Conservation (phyloP, 1,140 invertebrate genomes). For the Drosophila ogumai region DNA sequence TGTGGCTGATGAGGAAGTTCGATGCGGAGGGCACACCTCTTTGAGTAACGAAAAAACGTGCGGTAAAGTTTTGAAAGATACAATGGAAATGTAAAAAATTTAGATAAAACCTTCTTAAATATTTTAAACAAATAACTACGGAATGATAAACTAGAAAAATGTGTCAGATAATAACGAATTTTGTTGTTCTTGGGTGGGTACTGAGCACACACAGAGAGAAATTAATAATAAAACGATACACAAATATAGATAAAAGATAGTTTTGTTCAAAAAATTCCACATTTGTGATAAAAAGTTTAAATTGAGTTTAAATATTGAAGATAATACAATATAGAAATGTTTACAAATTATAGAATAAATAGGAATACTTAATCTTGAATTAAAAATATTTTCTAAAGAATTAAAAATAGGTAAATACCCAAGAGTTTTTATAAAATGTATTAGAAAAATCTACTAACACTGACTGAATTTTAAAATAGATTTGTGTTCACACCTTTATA, state of each 20-base stretch:
- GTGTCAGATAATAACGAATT: background rate
- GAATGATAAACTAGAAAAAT: background rate
- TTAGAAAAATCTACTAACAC: background rate
- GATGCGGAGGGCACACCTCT: conserved; percentile 16
- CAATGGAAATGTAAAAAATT: background rate
- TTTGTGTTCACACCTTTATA: background rate
- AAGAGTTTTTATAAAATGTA: background rate
- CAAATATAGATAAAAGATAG: too few relatives aligned
- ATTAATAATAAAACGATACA: background rate
- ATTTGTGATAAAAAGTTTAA: too few relatives aligned
- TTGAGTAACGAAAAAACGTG: conserved; percentile 1
- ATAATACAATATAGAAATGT: background rate
- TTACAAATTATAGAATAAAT: too few relatives aligned
- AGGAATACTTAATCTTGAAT: background rate
- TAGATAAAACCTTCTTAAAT: background rate
- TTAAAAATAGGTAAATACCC: background rate
- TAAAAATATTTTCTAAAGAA: background rate
- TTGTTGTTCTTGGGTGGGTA: background rate
- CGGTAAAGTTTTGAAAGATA: background rate
- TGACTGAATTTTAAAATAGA: background rate
- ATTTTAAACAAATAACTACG: background rate
- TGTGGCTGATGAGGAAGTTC: conserved; percentile 21
- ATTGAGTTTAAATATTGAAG: background rate
- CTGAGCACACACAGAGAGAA: background rate
- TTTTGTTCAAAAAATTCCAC: background rate